These are phyloP conservation scores for Tholera decimalis DNA, from an alignment of 2,888 invertebrate species.

Conservation along the genomic window DNA sequence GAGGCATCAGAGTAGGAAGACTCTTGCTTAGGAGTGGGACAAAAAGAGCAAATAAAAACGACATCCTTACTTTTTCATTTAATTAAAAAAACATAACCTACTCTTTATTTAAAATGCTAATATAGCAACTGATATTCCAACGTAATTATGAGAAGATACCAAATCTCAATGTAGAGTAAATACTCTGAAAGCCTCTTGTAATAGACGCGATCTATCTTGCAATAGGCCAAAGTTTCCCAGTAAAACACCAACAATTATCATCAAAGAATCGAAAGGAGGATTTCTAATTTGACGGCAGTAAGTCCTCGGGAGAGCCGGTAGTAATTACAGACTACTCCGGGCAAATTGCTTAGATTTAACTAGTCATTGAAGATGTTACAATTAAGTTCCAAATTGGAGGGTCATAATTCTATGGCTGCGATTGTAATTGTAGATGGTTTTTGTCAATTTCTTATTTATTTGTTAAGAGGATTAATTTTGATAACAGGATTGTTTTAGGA, in stretches of 20 bases:
- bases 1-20: too few species aligned
- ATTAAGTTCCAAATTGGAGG: conserved; percentile 46
- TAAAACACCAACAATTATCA: conserved; percentile 56
- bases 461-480: not conserved
- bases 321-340: conserved; percentile 59
- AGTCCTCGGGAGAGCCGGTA: conserved; percentile 50
- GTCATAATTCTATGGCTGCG: conserved; percentile 45
- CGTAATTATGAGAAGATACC: not conserved
- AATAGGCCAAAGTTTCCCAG: conserved; percentile 19
- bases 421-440: conserved; percentile 31
- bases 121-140: not conserved
- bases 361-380: conserved; percentile 61
- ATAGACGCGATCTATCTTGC: not conserved
- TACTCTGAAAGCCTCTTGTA: not conserved
- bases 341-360: conserved; percentile 65
- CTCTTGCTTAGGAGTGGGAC: too few species aligned
- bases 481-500: too few species aligned
- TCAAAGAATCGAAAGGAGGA: conserved; percentile 62
- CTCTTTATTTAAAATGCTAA: not conserved
- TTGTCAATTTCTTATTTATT: not conserved
- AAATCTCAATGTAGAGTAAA: not conserved
- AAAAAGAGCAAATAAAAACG: not conserved
- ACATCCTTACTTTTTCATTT: too few species aligned
- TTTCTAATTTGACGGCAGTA: conserved; percentile 59
- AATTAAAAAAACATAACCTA: too few species aligned